These are phyloP conservation scores for Pardosa pseudoannulata DNA, from an alignment of 2,888 invertebrate genomes.

Conservation along the genomic window DNA sequence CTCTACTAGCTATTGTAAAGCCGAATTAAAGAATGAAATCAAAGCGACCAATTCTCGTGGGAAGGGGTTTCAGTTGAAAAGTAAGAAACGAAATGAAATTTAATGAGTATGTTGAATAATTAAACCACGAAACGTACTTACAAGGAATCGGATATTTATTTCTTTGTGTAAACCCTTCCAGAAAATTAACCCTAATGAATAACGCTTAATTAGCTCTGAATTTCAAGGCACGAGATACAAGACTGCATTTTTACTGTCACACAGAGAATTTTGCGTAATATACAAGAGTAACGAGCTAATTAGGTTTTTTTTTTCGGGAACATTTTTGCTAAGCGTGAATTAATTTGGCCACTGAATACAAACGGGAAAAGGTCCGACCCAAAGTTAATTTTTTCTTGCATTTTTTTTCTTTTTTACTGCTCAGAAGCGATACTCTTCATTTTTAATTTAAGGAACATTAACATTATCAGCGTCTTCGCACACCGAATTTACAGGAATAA, in stretches of 20 bases:
- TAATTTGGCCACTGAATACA: slow-evolving; percentile 32
- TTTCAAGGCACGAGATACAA: slow-evolving; percentile 24
- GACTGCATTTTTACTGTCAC: slow-evolving; percentile 24
- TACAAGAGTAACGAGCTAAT: slow-evolving; percentile 37
- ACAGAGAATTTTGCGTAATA: not conserved
- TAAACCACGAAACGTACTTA: slow-evolving; percentile 16
- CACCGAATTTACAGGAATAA: too few relatives aligned
- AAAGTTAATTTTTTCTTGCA: not conserved
- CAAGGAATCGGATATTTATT: slow-evolving; percentile 18
- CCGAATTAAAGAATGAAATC: too few relatives aligned
- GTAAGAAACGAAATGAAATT: slow-evolving; percentile 28
- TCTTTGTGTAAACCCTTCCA: not conserved
- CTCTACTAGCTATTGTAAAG: too few relatives aligned
- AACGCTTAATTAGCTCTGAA: slow-evolving; percentile 21
- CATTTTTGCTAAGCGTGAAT: slow-evolving; percentile 18
- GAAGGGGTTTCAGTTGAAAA: not conserved
- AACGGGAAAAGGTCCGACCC: not conserved
- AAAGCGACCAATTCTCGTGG: too few relatives aligned
- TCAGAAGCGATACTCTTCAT: too few relatives aligned
- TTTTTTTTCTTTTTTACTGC: too few relatives aligned
- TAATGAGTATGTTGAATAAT: slow-evolving; percentile 31
- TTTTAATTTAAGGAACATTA: too few relatives aligned
- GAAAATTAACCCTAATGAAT: slow-evolving; percentile 35
- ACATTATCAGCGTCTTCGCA: too few relatives aligned
- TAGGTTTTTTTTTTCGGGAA: slow-evolving; percentile 16